Evolutionary conservation across 1,140 invertebrate species (phyloP).

Genomic region (Cyphomyrmex costatus): DNA sequence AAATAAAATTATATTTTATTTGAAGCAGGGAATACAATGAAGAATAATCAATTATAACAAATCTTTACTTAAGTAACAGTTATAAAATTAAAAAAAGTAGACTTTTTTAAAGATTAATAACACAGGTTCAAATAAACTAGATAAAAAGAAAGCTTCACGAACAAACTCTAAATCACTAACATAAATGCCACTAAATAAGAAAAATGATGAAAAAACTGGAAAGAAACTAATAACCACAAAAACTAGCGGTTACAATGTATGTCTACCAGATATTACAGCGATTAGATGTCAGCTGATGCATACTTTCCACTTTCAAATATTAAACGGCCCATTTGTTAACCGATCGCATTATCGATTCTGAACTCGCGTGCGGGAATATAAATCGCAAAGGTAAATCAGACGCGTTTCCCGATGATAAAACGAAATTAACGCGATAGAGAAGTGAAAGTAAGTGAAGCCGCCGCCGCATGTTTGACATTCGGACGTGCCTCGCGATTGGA

Average conservation of each 20-base stretch:
- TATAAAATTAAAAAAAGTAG: too few relatives aligned
- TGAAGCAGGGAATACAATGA: too few relatives aligned
- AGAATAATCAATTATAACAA: too few relatives aligned
- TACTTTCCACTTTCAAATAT: slow-evolving; percentile 25
- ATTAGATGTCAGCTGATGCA: slow-evolving; percentile 2
- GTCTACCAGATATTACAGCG: neutral
- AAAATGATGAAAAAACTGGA: neutral
- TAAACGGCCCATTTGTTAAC: slow-evolving; percentile 23
- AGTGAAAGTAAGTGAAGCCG: slow-evolving; percentile 50
- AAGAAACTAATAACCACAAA: neutral
- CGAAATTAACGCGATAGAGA: slow-evolving; percentile 34
- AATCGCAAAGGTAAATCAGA: slow-evolving; percentile 28
- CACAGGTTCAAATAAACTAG: neutral
- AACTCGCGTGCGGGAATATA: slow-evolving; percentile 8
- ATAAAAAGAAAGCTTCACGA: neutral
- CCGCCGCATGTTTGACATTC: slow-evolving; percentile 4
- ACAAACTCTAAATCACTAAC: neutral
- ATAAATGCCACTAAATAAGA: neutral
- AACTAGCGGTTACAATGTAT: neutral
- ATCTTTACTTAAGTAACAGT: too few relatives aligned
- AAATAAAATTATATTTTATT: too few relatives aligned
- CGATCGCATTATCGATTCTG: slow-evolving; percentile 23
- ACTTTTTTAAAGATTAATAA: neutral
- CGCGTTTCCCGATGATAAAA: slow-evolving; percentile 21
- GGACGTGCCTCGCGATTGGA: neutral